phyloP scores from a whole-genome alignment of 1,140 invertebrate species.

The Caenorhabditis brenneri region DNA sequence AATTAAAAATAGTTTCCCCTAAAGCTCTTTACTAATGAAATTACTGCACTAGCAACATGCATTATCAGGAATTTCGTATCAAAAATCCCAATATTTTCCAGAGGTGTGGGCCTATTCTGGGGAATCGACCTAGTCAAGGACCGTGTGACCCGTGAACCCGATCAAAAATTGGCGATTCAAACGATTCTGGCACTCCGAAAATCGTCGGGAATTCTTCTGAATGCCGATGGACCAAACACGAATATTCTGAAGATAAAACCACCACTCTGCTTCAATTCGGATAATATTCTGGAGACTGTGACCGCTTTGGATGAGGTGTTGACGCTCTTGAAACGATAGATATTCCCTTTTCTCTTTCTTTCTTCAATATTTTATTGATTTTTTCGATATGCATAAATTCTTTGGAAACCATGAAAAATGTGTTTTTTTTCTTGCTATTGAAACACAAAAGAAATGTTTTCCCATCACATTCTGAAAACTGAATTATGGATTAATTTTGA shows the following conservation, averaged over 20 bases:
- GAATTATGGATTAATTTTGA: too few relatives aligned
- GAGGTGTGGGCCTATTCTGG: constrained; percentile 88
- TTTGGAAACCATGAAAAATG: too few relatives aligned
- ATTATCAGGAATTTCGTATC: too few relatives aligned
- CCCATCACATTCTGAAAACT: too few relatives aligned
- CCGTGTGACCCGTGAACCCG: constrained; percentile 80
- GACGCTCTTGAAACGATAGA: constrained; percentile 18
- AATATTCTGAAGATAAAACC: constrained; percentile 97
- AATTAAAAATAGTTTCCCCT: too few relatives aligned
- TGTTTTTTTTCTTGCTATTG: too few relatives aligned
- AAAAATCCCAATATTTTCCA: constrained; percentile 70
- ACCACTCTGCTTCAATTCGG: constrained; percentile 84
- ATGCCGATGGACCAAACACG: constrained; percentile 87
- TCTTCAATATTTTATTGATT: too few relatives aligned
- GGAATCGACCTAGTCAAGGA: constrained; percentile 91
- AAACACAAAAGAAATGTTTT: too few relatives aligned
- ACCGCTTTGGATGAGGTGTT: background rate
- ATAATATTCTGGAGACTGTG: constrained; percentile 36
- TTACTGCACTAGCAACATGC: too few relatives aligned
- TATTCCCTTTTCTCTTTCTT: background rate
- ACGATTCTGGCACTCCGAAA: constrained; percentile 77
- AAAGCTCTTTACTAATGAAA: too few relatives aligned
- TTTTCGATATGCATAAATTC: too few relatives aligned
- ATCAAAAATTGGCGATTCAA: constrained; percentile 79
- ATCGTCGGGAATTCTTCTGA: constrained; percentile 84